Conservation (phyloP, 1,140 invertebrate genomes). For the Acromyrmex charruanus region DNA sequence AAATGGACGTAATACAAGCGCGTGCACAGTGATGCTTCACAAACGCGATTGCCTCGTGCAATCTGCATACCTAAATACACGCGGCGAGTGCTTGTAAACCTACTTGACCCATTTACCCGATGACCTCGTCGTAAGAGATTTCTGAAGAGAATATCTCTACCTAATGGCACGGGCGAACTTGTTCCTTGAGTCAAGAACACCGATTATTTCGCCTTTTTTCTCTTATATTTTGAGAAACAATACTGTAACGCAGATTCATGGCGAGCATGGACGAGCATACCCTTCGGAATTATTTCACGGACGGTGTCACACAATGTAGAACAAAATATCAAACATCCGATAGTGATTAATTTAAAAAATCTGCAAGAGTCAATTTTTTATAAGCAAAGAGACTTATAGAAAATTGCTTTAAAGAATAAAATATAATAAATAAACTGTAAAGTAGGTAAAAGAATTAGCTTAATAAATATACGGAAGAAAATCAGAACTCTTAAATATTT, state of each 20-base stretch:
- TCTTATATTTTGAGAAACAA: slow-evolving; percentile 26
- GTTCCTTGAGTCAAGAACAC: slow-evolving; percentile 43
- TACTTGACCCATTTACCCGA: slow-evolving; percentile 80
- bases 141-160: slow-evolving; percentile 64
- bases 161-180: slow-evolving; percentile 65
- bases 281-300: background rate
- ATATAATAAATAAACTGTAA: background rate
- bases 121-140: slow-evolving; percentile 75
- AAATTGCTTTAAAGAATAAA: background rate
- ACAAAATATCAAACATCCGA: background rate
- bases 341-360: background rate
- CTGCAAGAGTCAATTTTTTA: background rate
- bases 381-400: too few species aligned
- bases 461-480: background rate
- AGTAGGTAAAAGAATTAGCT: background rate
- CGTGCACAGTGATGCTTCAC: slow-evolving; percentile 38
- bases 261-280: background rate
- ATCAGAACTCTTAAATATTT: background rate
- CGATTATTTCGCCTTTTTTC: slow-evolving; percentile 36
- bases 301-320: background rate
- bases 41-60: slow-evolving; percentile 56
- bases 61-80: slow-evolving; percentile 72
- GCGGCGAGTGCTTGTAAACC: slow-evolving; percentile 66
- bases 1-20: slow-evolving; percentile 59
- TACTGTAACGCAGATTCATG: background rate